Evolutionary conservation across 2,888 invertebrate genomes (phyloP).

Genomic region (Heliconius hortense): DNA sequence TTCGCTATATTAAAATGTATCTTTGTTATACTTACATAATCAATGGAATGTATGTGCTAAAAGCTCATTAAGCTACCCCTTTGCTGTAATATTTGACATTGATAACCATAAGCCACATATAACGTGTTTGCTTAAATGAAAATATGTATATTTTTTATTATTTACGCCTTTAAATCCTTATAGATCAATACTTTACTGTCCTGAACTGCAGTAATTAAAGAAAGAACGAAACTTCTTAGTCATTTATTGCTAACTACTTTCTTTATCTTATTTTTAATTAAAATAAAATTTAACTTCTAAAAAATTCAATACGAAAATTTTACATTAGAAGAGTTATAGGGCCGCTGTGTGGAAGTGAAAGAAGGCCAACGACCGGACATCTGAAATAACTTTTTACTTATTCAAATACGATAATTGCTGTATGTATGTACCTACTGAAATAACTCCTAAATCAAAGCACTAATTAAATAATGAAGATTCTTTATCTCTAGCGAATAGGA

Average conservation of each 20-base stretch:
- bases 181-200: not conserved
- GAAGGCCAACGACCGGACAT: slow-evolving; percentile 14
- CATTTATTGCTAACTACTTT: not conserved
- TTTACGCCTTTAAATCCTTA: not conserved
- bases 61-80: slow-evolving; percentile 3
- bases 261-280: no score
- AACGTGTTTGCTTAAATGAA: not conserved
- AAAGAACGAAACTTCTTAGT: not conserved
- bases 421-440: not conserved
- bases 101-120: not conserved
- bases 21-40: not conserved
- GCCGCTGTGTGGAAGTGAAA: not conserved
- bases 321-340: not conserved
- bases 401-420: not conserved
- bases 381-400: slow-evolving; percentile 23
- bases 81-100: not conserved
- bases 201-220: not conserved
- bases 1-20: not conserved
- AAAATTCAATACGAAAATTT: not conserved
- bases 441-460: not conserved
- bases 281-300: not conserved
- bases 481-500: no score
- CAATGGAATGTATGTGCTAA: slow-evolving; percentile 13
- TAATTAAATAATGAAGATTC: not conserved
- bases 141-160: not conserved